phyloP scores from a whole-genome alignment of 2,797 vertebrate genomes.

The Coracias cyanogaster region DNA sequence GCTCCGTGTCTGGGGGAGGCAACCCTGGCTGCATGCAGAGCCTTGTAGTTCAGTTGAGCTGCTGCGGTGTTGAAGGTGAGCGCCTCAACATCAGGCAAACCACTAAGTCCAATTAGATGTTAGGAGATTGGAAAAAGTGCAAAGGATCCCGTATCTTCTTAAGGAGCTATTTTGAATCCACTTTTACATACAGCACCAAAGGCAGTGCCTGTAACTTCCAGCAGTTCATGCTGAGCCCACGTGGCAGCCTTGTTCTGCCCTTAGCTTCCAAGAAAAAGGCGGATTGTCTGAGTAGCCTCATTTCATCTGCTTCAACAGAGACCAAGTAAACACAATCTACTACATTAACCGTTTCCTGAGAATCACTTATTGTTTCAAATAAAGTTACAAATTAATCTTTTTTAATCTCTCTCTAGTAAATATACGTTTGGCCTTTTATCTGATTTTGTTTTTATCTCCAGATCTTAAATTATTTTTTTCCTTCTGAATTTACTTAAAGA shows the following conservation, averaged over 20 bases:
- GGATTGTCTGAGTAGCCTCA: background rate
- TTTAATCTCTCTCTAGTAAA: background rate
- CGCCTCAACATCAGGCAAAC: background rate
- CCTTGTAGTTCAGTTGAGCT: background rate
- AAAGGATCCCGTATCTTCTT: background rate
- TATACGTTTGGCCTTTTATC: background rate
- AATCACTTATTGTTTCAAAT: background rate
- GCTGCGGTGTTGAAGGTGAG: background rate
- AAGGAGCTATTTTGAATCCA: background rate
- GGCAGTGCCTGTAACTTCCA: background rate
- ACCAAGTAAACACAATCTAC: background rate
- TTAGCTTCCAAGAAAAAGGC: background rate
- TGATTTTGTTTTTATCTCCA: background rate
- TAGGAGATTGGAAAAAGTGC: background rate
- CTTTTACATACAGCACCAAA: background rate
- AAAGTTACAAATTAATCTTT: background rate
- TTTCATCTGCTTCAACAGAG: background rate
- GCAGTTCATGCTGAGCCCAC: background rate
- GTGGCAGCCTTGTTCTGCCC: background rate
- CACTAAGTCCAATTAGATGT: rapidly evolving
- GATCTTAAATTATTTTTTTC: background rate
- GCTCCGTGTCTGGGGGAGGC: background rate
- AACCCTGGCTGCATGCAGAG: background rate
- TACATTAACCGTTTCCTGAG: background rate
- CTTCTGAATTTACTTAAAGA: background rate